Base-by-base conservation (phyloP, 2,888 invertebrate species). In the Macaria notata region DNA sequence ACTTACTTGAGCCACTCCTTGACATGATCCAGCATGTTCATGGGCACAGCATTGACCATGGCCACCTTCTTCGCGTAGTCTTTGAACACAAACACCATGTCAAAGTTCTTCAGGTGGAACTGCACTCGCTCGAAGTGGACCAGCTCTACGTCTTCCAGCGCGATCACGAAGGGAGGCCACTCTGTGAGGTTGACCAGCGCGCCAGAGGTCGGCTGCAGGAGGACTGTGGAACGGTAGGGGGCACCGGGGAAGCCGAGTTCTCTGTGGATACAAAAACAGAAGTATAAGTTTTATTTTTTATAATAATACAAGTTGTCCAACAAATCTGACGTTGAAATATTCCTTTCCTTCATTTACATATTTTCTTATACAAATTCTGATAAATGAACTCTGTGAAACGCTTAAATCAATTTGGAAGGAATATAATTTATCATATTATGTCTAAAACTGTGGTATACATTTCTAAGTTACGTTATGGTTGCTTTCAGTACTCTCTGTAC, bases 61-160 rank as follows among this genome's bases (percentile, higher is more conserved):
- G 98, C 95, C 0, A 97, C 96, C 86, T 99, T 99, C 74, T 96
- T 95, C 49, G 94, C 93, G 83, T 99, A 99, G 86, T 99, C 99
- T 86, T 99, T 99, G 84, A 99, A 99, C 49, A 99, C 97, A 80
- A 99, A 99, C 63, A 99, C 98, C 98, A 99, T 99, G 84, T 99
- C 99, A 84, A 99, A 99, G 90, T 99, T 99, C 89, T 99, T 98
- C 71, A 99, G 92, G 78, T 99, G 98, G 85, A 99, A 99, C 84
- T 98, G 98, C 9, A 99, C 99, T 84, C 99, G 94, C 89, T 99
- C 99, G 86, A 99, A 99, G 85, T 99, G 99, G 0, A 99, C 98
- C 69, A 99, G 84, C 82, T 99, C 99, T 0, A 99, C 97, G 80
- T 99, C 99, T 83, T 99, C 99, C 30, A 99, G 92, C 0, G 99